Evolutionary conservation across 1,140 invertebrate species (phyloP).

Genomic region (Spodoptera frugiperda): DNA sequence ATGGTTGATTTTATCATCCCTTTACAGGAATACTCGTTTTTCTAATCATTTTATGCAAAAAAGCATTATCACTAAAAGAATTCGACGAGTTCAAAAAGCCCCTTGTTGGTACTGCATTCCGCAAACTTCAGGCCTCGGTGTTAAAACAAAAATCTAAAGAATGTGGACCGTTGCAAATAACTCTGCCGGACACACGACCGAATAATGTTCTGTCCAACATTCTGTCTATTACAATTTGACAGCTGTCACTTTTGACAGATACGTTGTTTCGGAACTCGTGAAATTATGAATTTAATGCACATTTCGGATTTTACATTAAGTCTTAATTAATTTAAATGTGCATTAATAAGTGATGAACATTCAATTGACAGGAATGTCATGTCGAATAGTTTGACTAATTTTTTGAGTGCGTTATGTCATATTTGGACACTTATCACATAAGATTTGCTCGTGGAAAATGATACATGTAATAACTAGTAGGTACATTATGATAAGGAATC

Average conservation of each 20-base stretch:
- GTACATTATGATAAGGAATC: constrained; percentile 49
- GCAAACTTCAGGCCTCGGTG: background rate
- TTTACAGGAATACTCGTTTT: too few species aligned
- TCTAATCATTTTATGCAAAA: background rate
- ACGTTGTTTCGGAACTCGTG: too few species aligned
- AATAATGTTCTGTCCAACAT: background rate
- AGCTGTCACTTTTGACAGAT: constrained; percentile 4
- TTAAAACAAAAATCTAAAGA: background rate
- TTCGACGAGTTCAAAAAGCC: background rate
- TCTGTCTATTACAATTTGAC: background rate
- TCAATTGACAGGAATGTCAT: background rate
- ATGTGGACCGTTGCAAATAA: constrained; percentile 12
- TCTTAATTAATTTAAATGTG: background rate
- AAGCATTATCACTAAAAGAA: background rate
- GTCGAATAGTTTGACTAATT: background rate
- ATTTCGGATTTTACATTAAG: background rate
- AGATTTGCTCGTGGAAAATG: background rate
- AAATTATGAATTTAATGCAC: too few species aligned
- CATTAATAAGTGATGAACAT: too few species aligned
- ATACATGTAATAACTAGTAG: background rate
- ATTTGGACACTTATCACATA: constrained; percentile 1
- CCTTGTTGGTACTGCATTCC: background rate
- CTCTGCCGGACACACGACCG: background rate
- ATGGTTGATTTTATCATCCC: too few species aligned
- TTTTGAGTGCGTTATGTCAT: too few species aligned